phyloP scores from a whole-genome alignment of 2,797 vertebrate genomes.

The Mus minutoides region DNA sequence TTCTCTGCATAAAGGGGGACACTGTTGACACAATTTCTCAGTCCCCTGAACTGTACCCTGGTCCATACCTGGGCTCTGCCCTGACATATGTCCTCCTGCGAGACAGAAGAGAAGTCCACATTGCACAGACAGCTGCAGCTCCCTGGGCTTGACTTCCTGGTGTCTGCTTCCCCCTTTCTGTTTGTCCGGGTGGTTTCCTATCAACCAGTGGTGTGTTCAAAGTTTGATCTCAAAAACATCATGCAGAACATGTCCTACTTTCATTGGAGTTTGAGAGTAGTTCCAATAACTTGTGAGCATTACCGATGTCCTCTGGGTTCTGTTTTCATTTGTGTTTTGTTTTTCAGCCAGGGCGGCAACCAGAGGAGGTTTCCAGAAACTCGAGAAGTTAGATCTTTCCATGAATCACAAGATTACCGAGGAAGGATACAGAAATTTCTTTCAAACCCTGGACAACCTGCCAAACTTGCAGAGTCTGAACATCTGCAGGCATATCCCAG shows the following conservation, averaged over 20 bases:
- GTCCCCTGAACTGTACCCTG: background rate
- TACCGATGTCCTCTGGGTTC: background rate
- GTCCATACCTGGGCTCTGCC: background rate
- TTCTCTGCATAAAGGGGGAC: background rate
- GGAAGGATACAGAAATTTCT: conserved; percentile 66
- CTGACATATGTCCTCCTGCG: background rate
- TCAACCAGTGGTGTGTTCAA: background rate
- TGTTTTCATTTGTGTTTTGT: background rate
- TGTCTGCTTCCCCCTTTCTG: background rate
- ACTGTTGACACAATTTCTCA: background rate
- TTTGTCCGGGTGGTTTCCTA: background rate
- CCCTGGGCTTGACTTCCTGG: background rate
- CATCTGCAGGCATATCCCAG: background rate
- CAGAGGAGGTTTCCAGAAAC: conserved; percentile 71
- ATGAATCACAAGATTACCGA: conserved; percentile 69
- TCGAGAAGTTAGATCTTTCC: conserved; percentile 55
- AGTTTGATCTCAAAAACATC: background rate
- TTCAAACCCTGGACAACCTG: conserved; percentile 62
- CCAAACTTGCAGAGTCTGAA: conserved; percentile 53
- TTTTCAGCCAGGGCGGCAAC: conserved; percentile 73
- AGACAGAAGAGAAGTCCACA: background rate
- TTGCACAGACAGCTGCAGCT: background rate
- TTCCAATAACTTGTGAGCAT: background rate
- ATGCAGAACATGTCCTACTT: too few species aligned
- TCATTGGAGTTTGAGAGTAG: too few species aligned